Base-by-base conservation (phyloP, 2,888 invertebrate genomes). In the Malthinus seriepunctatus region DNA sequence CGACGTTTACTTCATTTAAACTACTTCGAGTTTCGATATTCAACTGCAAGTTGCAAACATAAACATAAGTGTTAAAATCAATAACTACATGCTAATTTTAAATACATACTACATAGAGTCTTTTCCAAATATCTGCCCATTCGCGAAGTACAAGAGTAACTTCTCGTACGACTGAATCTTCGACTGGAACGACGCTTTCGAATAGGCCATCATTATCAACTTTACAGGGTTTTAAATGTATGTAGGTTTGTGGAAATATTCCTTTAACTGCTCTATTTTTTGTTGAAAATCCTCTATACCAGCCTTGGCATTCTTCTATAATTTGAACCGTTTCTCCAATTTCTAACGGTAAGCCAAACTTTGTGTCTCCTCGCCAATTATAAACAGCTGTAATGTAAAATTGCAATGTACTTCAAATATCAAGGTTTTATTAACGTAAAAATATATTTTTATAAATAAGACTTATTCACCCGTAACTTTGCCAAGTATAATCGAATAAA, bases 121-220 rank as follows among this genome's bases (percentile, higher is more conserved):
- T 88, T 75, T 95, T 95, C 96, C 96, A 96, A 64, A 94, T 88
- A 66, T 90, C 84, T 10, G 90, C 91, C 97, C 97, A 97, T 86
- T 97, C 97, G 73, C 95, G 82, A 42, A 96, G 81, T 0, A 95
- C 95, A 64, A 92, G 88, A 0, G 94, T 92, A 51, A 95, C 93
- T 81, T 97, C 96, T 50, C 89, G 84, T 1, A 95, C 92, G n/a
- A 95, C 87, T 0, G 92, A 88, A 80, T 97, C 96, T 71, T 93
- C 93, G 67, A 92, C 83, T 9, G 93, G 86, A 58, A 84, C 82
- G 8, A 88, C 84, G 46, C 85, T 85, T 75, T 88, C 88, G 75
- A 85, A 86, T 38, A 85, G 79, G 37, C 93, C 90, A 70, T 93
- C 93, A 76, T 92, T 91, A 67, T 94, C 92, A 51, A 92, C 87